Conservation (phyloP, 2,888 invertebrate species). For the Camponotus fellah region DNA sequence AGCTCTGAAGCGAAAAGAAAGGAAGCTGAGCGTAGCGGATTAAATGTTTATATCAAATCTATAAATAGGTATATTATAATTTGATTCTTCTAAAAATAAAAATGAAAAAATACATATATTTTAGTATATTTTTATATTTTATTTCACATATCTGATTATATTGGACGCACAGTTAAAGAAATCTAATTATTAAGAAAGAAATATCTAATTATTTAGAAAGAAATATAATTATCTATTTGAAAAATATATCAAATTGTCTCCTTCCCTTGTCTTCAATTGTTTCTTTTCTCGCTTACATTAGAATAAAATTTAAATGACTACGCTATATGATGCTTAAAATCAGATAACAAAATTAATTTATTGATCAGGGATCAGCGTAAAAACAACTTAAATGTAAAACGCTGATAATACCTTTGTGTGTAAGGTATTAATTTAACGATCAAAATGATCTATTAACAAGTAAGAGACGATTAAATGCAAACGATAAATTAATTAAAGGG, state of each 20-base stretch:
- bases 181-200: not conserved
- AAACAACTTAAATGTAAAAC: not conserved
- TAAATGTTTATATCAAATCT: not conserved
- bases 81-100: not conserved
- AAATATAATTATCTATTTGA: not conserved
- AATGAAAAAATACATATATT: not conserved
- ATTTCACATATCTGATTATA: not conserved
- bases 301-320: slow-evolving; percentile 12
- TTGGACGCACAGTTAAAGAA: not conserved
- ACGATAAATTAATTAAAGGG: slow-evolving; percentile 3
- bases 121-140: not conserved
- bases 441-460: slow-evolving; percentile 3
- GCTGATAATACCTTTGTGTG: not conserved
- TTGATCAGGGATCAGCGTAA: too few species aligned
- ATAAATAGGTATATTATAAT: not conserved
- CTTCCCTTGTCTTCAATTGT: not conserved
- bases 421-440: not conserved
- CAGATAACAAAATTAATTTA: not conserved
- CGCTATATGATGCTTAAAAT: not conserved
- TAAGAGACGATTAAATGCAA: slow-evolving; percentile 7
- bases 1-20: not conserved
- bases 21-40: not conserved
- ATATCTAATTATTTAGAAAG: not conserved
- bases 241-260: not conserved
- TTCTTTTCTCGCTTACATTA: not conserved